These are phyloP conservation scores for Papilio demoleus DNA, from an alignment of 2,888 invertebrate genomes.

Conservation along the genomic window DNA sequence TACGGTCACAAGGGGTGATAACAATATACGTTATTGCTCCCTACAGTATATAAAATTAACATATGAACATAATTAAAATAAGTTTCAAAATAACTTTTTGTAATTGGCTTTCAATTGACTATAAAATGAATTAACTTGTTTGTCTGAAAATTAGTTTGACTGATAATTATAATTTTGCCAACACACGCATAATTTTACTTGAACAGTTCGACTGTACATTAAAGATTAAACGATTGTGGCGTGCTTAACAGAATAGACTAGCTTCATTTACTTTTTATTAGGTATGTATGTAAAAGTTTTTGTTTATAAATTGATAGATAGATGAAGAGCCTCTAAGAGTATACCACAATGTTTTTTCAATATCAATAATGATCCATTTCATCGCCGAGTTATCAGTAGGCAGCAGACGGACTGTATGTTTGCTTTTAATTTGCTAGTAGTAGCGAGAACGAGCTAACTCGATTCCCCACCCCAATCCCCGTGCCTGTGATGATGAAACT, in stretches of 20 bases:
- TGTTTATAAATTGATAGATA: no score
- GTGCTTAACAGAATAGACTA: no score
- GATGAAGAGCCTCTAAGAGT: neutral
- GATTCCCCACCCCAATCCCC: neutral
- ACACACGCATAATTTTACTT: no score
- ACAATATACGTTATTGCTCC: neutral
- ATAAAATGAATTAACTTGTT: no score
- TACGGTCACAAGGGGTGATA: neutral
- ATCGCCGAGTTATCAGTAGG: neutral
- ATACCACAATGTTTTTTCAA: neutral
- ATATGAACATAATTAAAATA: neutral
- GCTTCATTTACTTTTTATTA: no score
- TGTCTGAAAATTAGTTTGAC: no score
- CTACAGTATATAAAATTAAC: neutral
- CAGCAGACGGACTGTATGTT: constrained; percentile 16
- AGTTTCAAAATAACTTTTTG: no score
- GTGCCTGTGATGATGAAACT: constrained; percentile 15
- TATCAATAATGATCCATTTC: neutral
- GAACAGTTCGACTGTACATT: no score
- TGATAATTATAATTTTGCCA: no score
- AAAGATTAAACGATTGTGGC: no score
- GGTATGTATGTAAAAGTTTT: no score
- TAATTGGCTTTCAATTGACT: no score
- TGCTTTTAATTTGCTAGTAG: constrained; percentile 15
- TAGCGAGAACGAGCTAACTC: constrained; percentile 9